Base-by-base conservation (phyloP, 2,797 vertebrate species). In the Rhincodon typus region DNA sequence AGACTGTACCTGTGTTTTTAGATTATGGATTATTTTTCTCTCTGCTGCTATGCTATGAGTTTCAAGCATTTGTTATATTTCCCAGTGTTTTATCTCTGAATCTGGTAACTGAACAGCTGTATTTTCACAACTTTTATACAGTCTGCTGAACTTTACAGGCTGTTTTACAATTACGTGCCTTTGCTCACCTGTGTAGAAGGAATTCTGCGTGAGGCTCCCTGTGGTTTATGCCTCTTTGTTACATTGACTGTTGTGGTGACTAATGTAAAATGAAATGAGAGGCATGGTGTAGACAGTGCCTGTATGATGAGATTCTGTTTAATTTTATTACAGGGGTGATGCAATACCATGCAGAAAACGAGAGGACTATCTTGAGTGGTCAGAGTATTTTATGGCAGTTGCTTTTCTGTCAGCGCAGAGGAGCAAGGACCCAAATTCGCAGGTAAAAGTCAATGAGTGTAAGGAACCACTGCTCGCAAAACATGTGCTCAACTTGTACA, bases 321-420 rank as follows among this genome's bases (percentile, higher is more conserved):
- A 25, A 67, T 93, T 93, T 93, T 42, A 19, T 50, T 42, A 57
- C 84, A 96, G 96, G 94, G 46, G 95, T 30, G 94, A 91, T 42
- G 97, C 97, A 30, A 74, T 53, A 93, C 93, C 96, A 96, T 97
- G 97, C 95, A 98, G 96, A 96, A 99, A 99, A 97, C 97, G 99
- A 96, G 98, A 98, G 4, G 98, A 99, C 97, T 99, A 99, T 96
- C 97, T 99, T 97, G 98, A 99, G 96, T 99, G 99, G 99, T 98
- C 98, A 0, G 99, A 99, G 96, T 99, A 99, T 97, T 99, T 99
- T 95, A 99, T 99, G 99, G 98, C 99, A 3, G 99, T 99, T 42
- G 99, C 99, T 12, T 99, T 99, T 97, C 97, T 99, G 96, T 99
- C 99, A 5, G 99, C 99, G 23, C 99, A 99, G 96, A 98, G 99